phyloP scores from a whole-genome alignment of 1,140 invertebrate species.

The Hylaeus anthracinus region DNA sequence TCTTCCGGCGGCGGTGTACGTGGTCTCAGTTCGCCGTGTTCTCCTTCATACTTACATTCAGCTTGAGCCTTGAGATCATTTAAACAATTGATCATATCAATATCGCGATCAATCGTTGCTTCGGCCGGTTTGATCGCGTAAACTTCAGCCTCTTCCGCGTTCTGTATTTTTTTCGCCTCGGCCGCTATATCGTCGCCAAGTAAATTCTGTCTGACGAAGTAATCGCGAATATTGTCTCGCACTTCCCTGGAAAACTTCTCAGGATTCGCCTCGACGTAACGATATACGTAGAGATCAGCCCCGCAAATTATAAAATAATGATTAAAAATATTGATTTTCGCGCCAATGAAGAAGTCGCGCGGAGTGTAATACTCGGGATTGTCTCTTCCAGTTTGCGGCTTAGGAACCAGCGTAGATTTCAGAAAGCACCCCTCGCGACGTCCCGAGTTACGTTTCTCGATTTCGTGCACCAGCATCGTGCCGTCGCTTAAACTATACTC shows the following conservation, averaged over 20 bases:
- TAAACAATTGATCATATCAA: not conserved
- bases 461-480: conserved; percentile 84
- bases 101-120: not conserved
- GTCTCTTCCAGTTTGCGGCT: conserved; percentile 83
- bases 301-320: conserved; percentile 86
- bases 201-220: conserved; percentile 78
- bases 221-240: conserved; percentile 83
- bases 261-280: conserved; percentile 86
- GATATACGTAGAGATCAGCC: conserved; percentile 86
- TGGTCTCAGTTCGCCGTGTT: conserved; percentile 16
- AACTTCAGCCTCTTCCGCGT: not conserved
- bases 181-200: conserved; percentile 42
- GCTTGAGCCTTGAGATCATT: conserved; percentile 11
- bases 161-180: conserved; percentile 21
- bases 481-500: conserved; percentile 85
- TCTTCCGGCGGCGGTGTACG: conserved; percentile 27
- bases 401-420: conserved; percentile 84
- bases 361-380: conserved; percentile 85
- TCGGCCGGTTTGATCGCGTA: not conserved
- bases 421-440: conserved; percentile 87
- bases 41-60: conserved; percentile 21
- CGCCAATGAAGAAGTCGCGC: conserved; percentile 86
- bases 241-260: conserved; percentile 85
- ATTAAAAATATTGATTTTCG: conserved; percentile 84
- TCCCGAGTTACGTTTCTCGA: conserved; percentile 85